Base-by-base conservation (phyloP, 2,797 vertebrate species). In the Poliocrania exsul region DNA sequence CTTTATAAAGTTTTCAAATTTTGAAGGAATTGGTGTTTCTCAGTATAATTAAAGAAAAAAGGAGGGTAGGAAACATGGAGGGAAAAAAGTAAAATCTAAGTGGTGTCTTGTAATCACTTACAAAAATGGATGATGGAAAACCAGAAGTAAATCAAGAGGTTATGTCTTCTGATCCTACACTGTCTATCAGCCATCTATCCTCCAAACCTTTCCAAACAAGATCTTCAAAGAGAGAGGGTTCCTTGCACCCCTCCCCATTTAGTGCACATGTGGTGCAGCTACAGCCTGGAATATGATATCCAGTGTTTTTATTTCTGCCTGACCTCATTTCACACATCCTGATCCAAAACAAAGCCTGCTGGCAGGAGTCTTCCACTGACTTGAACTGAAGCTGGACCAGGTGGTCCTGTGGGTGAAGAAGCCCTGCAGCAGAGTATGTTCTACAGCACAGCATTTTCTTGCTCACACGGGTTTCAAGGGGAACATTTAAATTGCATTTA, bases 401-500 rank as follows among this genome's bases (percentile, higher is more conserved):
- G 60, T 26, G 46, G 26, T 38, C 71, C 88, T 66, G 20, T 2
- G 35, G 78, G 37, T 37, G 60, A 44, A n/a, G 83, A 38, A 33
- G 40, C 51, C 67, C 89, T 77, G 60, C 86, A 74, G 81, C 8
- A 14, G 51, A 61, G 10, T 4, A 5, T 3, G 47, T 12, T 71
- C 26, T 33, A 77, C 37, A 82, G 60, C 25, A 33, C 38, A 18
- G 37, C 3, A 16, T n/a, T 83, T 57, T 44, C 70, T 72, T 0
- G 1, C 62, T 81, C 54, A 71, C 12, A 8, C 0, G 11, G 64
- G 25, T 77, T 88, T 81, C 66, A 86, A 75, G 50, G 24, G 61
- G 61, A 86, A 72, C 40, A 90, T 65, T 60, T 64, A 81, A 90
- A 91, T 53, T 46, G 51, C 72, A 66, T 57, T 90, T 74, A 90